These are phyloP conservation scores for Phengaris arion DNA, from an alignment of 2,888 invertebrate species.

Conservation along the genomic window DNA sequence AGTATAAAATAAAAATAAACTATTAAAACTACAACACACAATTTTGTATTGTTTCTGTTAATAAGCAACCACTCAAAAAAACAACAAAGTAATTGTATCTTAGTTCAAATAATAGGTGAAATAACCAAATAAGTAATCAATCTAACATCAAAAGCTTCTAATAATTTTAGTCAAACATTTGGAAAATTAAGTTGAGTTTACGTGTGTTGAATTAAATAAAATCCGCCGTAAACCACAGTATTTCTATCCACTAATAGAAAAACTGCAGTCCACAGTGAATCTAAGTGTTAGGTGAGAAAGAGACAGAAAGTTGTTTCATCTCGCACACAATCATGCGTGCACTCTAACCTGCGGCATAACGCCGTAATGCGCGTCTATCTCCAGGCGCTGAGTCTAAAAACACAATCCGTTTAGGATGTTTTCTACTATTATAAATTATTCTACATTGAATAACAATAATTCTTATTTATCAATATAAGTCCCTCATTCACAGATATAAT, in stretches of 20 bases:
- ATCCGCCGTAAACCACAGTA: background rate
- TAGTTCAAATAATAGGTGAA: background rate
- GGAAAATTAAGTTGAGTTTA: constrained; percentile 16
- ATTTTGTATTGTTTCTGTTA: constrained; percentile 7
- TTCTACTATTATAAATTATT: background rate
- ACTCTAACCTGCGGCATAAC: constrained; percentile 88
- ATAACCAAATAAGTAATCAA: background rate
- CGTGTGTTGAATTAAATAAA: background rate
- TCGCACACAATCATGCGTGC: constrained; percentile 67
- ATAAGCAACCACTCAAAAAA: constrained; percentile 19
- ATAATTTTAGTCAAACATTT: constrained; percentile 19
- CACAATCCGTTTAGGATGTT: constrained; percentile 44
- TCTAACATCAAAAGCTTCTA: constrained; percentile 22
- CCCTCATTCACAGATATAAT: too few species aligned
- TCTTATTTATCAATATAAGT: too few species aligned
- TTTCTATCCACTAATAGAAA: background rate
- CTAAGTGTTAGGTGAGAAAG: constrained; percentile 12
- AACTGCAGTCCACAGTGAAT: background rate
- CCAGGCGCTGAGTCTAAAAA: constrained; percentile 93
- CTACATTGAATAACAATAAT: too few species aligned
- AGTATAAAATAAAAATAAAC: background rate
- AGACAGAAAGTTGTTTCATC: constrained; percentile 1
- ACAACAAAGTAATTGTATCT: background rate
- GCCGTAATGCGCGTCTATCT: constrained; percentile 95
- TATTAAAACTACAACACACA: background rate